Percentiles rank a stretch among this genome's conserved stretches.
Conservation (phyloP, 2,888 invertebrate genomes). For the Phyllotreta striolata region DNA sequence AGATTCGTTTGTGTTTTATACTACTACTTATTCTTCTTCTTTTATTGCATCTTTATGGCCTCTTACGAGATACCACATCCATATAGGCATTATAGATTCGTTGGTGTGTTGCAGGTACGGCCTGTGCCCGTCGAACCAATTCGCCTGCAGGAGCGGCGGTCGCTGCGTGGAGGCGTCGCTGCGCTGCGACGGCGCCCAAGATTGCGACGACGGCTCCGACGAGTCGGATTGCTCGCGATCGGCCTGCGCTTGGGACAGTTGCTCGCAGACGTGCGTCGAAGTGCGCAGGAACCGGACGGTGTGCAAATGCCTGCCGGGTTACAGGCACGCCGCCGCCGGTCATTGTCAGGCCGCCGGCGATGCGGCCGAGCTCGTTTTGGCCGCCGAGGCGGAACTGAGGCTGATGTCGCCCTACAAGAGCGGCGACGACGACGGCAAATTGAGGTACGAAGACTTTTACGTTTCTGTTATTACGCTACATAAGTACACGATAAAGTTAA, state of each 20-base stretch:
- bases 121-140: slow-evolving; percentile 57
- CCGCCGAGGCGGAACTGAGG: slow-evolving; percentile 68
- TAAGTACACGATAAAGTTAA: no score
- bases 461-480: no score
- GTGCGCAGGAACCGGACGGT: slow-evolving; percentile 65
- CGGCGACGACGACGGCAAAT: slow-evolving; percentile 56
- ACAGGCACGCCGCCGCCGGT: slow-evolving; percentile 60
- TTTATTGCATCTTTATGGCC: no score
- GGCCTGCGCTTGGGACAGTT: slow-evolving; percentile 74
- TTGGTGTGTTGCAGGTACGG: no score
- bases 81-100: no score
- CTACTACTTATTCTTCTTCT: no score
- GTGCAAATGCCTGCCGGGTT: slow-evolving; percentile 73
- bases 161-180: slow-evolving; percentile 66
- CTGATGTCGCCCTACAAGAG: slow-evolving; percentile 71
- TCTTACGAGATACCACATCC: no score
- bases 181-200: slow-evolving; percentile 66
- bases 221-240: slow-evolving; percentile 55
- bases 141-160: slow-evolving; percentile 62
- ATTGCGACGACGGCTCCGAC: slow-evolving; percentile 66
- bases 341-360: slow-evolving; percentile 67
- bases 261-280: slow-evolving; percentile 79
- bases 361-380: slow-evolving; percentile 70
- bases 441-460: no score
- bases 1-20: no score